Conservation (phyloP, 2,797 vertebrate species). For the Sebastes elongatus region DNA sequence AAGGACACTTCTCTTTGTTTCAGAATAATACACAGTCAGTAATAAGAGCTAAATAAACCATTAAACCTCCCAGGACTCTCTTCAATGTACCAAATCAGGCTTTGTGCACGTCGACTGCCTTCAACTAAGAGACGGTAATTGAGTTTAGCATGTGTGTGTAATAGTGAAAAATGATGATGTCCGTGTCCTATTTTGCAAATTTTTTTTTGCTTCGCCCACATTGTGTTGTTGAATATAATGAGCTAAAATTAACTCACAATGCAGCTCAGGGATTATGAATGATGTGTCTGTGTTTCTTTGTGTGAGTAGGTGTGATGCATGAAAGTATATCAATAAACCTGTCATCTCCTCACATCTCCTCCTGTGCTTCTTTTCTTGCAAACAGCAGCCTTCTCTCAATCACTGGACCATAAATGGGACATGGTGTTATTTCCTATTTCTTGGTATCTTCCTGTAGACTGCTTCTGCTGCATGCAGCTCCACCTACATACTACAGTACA, state of each 20-base stretch:
- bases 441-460: background rate
- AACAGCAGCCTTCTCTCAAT: conserved; percentile 4
- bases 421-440: conserved; percentile 9
- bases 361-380: conserved; percentile 2
- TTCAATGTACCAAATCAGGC: conserved; percentile 33
- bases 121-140: conserved; percentile 54
- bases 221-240: conserved; percentile 52
- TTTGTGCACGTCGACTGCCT: conserved; percentile 30
- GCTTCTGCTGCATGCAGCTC: background rate
- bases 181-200: conserved; percentile 35
- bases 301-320: conserved; percentile 39
- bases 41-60: conserved; percentile 69
- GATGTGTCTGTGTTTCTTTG: conserved; percentile 43
- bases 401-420: conserved; percentile 16
- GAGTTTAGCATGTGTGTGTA: conserved; percentile 48
- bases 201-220: conserved; percentile 1
- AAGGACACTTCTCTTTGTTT: conserved; percentile 72
- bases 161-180: conserved; percentile 60
- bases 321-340: conserved; percentile 48
- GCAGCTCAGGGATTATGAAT: conserved; percentile 36
- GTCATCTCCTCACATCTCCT: conserved; percentile 37
- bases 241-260: conserved; percentile 56
- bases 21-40: conserved; percentile 30
- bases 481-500: background rate
- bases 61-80: conserved; percentile 48